A percentile compares a stretch with the other conserved stretches of the same genome.
phyloP scores from a whole-genome alignment of 1,140 invertebrate genomes.

The Eueides isabella region DNA sequence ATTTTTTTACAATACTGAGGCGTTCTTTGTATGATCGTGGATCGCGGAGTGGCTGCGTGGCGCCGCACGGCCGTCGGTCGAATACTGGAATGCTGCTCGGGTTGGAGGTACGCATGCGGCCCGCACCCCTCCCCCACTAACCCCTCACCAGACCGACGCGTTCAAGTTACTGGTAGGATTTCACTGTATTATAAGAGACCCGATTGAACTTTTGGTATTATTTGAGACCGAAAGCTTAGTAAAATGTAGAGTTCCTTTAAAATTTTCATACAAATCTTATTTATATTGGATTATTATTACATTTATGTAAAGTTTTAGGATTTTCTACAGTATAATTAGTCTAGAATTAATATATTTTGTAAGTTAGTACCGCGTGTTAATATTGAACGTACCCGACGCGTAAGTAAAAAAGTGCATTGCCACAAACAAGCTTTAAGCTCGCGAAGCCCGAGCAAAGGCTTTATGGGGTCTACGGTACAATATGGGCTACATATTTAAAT shows the following conservation, averaged over 20 bases:
- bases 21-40: conserved; percentile 79
- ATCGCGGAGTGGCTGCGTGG: conserved; percentile 57
- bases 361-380: neutral
- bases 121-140: conserved; percentile 47
- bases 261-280: conserved; percentile 12
- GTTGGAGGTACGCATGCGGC: conserved; percentile 70
- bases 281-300: neutral
- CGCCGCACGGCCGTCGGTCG: conserved; percentile 67
- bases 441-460: conserved; percentile 50
- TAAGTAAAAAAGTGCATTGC: conserved; percentile 55
- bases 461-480: conserved; percentile 47
- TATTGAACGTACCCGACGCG: conserved; percentile 50
- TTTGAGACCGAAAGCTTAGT: conserved; percentile 19
- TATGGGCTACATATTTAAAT: conserved; percentile 44
- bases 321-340: neutral
- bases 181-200: conserved; percentile 41
- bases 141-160: conserved; percentile 55
- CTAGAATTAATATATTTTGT: neutral
- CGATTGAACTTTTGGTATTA: conserved; percentile 15
- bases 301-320: neutral
- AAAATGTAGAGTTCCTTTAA: neutral
- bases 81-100: conserved; percentile 75
- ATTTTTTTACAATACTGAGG: conserved; percentile 80
- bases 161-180: conserved; percentile 62
- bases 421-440: conserved; percentile 56